Base-by-base conservation (phyloP, 2,797 vertebrate species). In the Argentina silus region DNA sequence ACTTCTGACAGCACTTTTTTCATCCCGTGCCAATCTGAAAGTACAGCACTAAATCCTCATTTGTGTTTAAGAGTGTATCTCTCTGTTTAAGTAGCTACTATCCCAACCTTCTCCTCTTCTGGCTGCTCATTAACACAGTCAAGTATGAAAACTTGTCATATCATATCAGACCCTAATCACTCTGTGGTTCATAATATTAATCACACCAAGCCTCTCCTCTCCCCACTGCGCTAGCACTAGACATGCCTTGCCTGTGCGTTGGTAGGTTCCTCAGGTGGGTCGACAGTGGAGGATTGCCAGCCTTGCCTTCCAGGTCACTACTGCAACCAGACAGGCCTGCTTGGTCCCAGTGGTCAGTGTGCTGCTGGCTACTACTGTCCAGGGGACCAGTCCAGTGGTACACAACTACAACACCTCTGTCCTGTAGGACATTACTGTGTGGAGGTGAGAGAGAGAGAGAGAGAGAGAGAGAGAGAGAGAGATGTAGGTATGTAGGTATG, bases 341-440 rank as follows among this genome's bases (percentile, higher is more conserved):
- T 85, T 23, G 88, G 86, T 65, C 94, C 95, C 10, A 94, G 92
- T 7, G 95, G 95, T 43, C 88, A 61, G n/a, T 97, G 96, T 60
- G 82, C 83, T 8, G 83, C 91, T 4, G 94, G 95, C n/a, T 96
- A 93, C 75, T 94, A 93, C 84, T 97, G 96, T 86, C 94, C 95
- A n/a, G 92, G 72, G 61, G 93, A 95, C 65, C 93, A 94, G 86
- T 90, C 61, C 76, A 85, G 89, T 61, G 85, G 86, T 53, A 86
- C 76, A 77, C 92, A 93, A 50, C 76, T 83, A 59, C 86, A 86
- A 61, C 78, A 93, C 76, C 72, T 89, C 73, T 95, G 94, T 80
- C 81, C 83, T 73, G 84, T 73, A 7, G 94, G 94, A 78, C 91
- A 94, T 81, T 91, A 83, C 70, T 95, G 94, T 85, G 84, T 88